Conservation (phyloP, 2,797 vertebrate species). For the Anomalospiza imberbis region DNA sequence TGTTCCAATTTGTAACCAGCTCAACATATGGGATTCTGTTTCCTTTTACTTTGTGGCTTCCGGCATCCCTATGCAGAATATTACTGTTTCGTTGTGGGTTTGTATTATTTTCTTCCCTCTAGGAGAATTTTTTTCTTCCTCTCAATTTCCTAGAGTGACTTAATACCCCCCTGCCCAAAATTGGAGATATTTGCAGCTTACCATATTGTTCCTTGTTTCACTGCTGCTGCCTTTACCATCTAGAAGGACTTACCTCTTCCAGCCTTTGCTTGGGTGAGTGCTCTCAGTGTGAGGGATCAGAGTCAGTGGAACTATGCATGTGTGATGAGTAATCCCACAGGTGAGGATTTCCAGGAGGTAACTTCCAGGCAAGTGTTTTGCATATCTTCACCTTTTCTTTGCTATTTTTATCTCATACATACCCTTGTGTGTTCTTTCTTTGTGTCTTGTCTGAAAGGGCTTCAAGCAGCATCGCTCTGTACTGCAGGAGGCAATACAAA, state of each 20-base stretch:
- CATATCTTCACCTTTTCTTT: background rate
- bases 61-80: background rate
- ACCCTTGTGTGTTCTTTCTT: background rate
- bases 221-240: background rate
- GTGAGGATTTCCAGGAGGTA: background rate
- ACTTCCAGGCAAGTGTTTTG: background rate
- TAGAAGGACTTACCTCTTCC: background rate
- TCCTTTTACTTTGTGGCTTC: background rate
- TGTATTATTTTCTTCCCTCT: background rate
- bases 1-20: conserved; percentile 6
- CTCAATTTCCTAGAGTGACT: background rate
- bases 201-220: background rate
- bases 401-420: background rate
- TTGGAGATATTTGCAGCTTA: background rate
- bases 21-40: background rate
- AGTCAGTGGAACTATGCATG: background rate
- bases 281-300: background rate
- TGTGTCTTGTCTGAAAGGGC: background rate
- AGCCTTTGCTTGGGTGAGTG: background rate
- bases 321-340: background rate
- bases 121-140: background rate
- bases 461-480: background rate
- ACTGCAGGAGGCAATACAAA: background rate
- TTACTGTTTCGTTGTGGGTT: background rate
- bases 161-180: background rate